These are phyloP conservation scores for Sebastes hubbsi DNA, from an alignment of 2,797 vertebrate species.

Conservation along the genomic window DNA sequence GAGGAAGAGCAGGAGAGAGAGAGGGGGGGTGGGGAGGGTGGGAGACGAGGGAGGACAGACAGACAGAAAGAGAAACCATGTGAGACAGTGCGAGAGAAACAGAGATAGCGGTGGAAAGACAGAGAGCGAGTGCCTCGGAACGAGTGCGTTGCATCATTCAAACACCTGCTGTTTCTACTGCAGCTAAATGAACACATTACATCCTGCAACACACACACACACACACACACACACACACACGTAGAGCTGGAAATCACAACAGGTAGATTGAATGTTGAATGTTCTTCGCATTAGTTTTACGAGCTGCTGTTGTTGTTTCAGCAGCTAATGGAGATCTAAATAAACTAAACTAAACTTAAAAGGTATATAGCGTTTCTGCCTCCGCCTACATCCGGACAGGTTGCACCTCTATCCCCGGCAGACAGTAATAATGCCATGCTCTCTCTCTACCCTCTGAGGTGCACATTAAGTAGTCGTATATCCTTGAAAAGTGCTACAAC, in stretches of 20 bases:
- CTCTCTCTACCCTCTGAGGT: not conserved
- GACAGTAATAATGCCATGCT: not conserved
- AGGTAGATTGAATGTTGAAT: conserved; percentile 23
- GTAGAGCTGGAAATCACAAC: conserved; percentile 18
- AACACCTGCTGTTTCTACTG: conserved; percentile 58
- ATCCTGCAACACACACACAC: not conserved
- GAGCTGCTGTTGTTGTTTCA: too few relatives aligned
- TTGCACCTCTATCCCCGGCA: not conserved
- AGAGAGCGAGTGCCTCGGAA: conserved; percentile 33
- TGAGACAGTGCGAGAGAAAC: conserved; percentile 22
- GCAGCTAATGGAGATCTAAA: not conserved
- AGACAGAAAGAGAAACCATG: conserved; percentile 25
- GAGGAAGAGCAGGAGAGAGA: not conserved
- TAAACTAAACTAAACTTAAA: not conserved
- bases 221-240: not conserved
- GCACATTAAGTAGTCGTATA: conserved; percentile 12
- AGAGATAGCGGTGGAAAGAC: conserved; percentile 15
- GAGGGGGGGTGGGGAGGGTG: not conserved
- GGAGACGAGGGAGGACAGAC: not conserved
- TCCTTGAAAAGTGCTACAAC: conserved; percentile 15
- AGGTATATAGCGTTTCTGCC: not conserved
- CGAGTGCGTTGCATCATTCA: conserved; percentile 47
- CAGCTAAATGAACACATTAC: conserved; percentile 61
- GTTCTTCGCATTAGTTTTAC: not conserved
- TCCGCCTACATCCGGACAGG: not conserved